phyloP scores from a whole-genome alignment of 2,113 vertebrate genomes.

The Cichladusa arquata region DNA sequence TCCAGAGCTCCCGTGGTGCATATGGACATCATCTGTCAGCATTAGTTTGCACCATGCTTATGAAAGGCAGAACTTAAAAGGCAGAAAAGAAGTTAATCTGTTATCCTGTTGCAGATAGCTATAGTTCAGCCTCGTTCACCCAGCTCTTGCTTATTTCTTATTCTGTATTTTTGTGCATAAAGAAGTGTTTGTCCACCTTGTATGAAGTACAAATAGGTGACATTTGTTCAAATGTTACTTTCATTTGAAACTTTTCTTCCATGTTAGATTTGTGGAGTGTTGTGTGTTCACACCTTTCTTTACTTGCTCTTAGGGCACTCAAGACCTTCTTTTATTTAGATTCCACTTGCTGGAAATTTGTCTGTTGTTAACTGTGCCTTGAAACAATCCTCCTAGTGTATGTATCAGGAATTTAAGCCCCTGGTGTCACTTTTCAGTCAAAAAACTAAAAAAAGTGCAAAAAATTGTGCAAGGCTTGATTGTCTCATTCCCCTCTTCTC shows the following conservation, averaged over 20 bases:
- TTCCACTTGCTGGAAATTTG: background rate
- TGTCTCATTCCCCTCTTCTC: background rate
- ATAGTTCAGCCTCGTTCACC: background rate
- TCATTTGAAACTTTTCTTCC: background rate
- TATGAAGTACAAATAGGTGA: background rate
- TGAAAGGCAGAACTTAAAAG: background rate
- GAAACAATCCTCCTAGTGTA: background rate
- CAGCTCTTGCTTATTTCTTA: background rate
- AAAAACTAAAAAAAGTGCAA: background rate
- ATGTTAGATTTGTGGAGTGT: background rate
- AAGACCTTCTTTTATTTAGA: background rate
- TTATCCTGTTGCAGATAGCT: background rate
- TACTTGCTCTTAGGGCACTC: background rate
- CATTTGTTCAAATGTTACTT: background rate
- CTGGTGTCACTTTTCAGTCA: background rate
- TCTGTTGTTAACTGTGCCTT: background rate
- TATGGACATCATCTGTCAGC: background rate
- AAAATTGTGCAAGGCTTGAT: background rate
- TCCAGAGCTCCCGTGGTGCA: background rate
- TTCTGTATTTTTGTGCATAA: background rate
- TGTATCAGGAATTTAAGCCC: background rate
- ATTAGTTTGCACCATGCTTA: background rate
- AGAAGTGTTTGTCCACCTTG: background rate
- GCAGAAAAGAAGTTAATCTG: background rate
- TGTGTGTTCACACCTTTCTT: background rate